Conservation (phyloP, 2,888 invertebrate genomes). For the Thumatha senex region DNA sequence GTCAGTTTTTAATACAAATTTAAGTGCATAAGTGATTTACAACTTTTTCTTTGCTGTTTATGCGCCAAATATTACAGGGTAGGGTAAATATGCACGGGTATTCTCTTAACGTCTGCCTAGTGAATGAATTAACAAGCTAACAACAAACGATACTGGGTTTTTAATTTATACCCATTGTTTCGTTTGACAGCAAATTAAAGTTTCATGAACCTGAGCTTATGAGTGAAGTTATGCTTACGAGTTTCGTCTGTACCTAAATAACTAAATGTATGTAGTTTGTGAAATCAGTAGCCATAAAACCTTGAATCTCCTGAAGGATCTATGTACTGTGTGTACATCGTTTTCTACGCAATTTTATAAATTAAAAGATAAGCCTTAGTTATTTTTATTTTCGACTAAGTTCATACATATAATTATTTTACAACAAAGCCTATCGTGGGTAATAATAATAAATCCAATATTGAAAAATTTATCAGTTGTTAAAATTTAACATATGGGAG, state of each 20-base stretch:
- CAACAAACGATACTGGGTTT: slow-evolving; percentile 2
- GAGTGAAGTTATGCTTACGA: background rate
- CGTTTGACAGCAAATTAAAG: slow-evolving; percentile 12
- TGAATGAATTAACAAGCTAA: slow-evolving; percentile 3
- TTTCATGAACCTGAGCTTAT: slow-evolving; percentile 12
- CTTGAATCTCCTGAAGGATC: too few relatives aligned
- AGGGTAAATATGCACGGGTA: slow-evolving; percentile 5
- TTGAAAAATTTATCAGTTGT: too few relatives aligned
- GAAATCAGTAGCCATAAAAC: background rate
- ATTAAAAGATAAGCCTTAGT: too few relatives aligned
- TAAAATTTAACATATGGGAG: too few relatives aligned
- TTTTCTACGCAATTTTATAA: too few relatives aligned
- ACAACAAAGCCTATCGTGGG: too few relatives aligned
- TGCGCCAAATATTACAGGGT: slow-evolving; percentile 5
- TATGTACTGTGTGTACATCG: too few relatives aligned
- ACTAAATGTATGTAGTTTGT: background rate
- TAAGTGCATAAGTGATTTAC: slow-evolving; percentile 1
- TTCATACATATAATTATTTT: too few relatives aligned
- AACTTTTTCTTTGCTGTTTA: slow-evolving; percentile 3
- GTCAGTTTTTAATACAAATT: background rate
- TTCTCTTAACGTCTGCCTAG: background rate
- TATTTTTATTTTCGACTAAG: too few relatives aligned
- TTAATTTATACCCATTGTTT: slow-evolving; percentile 17
- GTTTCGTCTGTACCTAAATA: background rate
- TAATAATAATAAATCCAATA: too few relatives aligned